These are phyloP conservation scores for Lycaon pictus DNA, from an alignment of 2,113 vertebrate genomes.

Conservation along the genomic window DNA sequence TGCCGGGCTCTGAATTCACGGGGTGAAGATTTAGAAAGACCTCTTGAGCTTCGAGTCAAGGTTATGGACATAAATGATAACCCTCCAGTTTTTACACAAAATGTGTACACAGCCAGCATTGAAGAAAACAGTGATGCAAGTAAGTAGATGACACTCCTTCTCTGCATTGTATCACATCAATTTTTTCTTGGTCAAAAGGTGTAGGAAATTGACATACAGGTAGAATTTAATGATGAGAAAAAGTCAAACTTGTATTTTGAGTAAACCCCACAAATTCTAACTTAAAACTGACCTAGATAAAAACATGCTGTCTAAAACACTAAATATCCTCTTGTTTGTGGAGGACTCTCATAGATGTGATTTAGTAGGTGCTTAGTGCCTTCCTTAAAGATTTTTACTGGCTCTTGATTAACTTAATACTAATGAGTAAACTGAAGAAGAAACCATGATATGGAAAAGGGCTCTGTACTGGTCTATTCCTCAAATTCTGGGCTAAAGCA, in stretches of 20 bases:
- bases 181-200: neutral
- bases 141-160: conserved; percentile 75
- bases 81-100: conserved; percentile 87
- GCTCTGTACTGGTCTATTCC: neutral
- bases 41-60: conserved; percentile 88
- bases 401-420: neutral
- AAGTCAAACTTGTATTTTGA: neutral
- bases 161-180: accelerated
- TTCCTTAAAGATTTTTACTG: neutral
- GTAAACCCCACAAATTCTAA: neutral
- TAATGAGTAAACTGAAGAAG: neutral
- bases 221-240: neutral
- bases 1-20: conserved; percentile 86
- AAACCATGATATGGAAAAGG: neutral
- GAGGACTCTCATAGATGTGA: neutral
- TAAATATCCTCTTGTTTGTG: neutral
- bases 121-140: conserved; percentile 89
- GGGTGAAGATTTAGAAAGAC: conserved; percentile 86
- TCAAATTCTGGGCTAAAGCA: neutral
- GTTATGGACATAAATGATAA: conserved; percentile 92
- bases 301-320: neutral
- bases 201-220: neutral
- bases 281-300: neutral
- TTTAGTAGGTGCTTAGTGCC: neutral
- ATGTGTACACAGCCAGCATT: conserved; percentile 85